These are phyloP conservation scores for Thryonomys swinderianus DNA, from an alignment of 2,113 vertebrate genomes.

Conservation along the genomic window DNA sequence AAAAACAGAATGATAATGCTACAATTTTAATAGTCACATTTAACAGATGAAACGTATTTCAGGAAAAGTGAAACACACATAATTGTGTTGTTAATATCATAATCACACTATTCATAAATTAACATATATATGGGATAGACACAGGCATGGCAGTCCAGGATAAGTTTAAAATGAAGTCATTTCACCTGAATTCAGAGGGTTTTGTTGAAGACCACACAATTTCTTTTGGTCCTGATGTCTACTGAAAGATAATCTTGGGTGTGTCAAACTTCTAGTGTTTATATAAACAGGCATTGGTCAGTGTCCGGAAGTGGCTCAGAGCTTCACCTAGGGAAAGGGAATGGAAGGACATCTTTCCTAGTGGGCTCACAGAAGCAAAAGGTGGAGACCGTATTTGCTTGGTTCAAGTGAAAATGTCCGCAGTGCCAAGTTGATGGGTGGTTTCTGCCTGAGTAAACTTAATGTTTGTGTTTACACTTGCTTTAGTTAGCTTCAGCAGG, in stretches of 20 bases:
- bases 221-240: background rate
- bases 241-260: background rate
- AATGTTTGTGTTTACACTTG: background rate
- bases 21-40: background rate
- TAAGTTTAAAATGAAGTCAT: background rate
- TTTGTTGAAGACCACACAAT: accelerated
- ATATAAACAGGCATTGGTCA: background rate
- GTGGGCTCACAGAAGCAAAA: background rate
- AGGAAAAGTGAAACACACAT: background rate
- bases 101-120: background rate
- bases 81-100: background rate
- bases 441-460: background rate
- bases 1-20: background rate
- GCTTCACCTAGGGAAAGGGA: too few relatives aligned
- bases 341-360: background rate
- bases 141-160: accelerated
- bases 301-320: background rate
- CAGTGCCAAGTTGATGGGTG: background rate
- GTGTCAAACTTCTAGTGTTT: background rate
- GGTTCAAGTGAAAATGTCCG: background rate
- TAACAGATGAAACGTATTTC: background rate
- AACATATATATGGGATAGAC: background rate
- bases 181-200: background rate
- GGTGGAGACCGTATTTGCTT: background rate
- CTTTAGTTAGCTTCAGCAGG: background rate